phyloP scores from a whole-genome alignment of 2,797 vertebrate species.

The Rhincodon typus region DNA sequence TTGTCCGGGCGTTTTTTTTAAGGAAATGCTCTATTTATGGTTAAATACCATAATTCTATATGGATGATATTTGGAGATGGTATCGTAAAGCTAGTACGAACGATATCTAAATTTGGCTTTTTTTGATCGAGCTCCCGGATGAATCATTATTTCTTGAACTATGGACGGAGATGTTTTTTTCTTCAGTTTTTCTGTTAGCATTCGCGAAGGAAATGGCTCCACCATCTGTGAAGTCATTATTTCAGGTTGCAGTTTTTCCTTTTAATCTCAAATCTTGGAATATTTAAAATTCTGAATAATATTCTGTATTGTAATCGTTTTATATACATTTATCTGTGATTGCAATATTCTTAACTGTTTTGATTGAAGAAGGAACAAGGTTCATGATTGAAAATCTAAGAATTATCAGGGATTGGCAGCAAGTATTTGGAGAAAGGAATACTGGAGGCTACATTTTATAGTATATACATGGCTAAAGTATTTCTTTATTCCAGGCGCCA shows the following conservation, averaged over 20 bases:
- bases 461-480: neutral
- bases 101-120: constrained; percentile 2
- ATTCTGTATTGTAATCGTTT: neutral
- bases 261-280: neutral
- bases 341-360: neutral
- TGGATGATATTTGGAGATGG: neutral
- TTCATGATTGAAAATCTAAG: neutral
- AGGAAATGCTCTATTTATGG: neutral
- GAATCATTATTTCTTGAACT: constrained; percentile 34
- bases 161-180: constrained; percentile 33
- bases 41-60: neutral
- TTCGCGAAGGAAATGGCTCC: constrained; percentile 26
- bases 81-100: neutral
- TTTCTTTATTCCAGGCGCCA: constrained; percentile 58
- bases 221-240: neutral
- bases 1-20: neutral
- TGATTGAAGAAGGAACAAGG: no score
- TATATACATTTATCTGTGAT: neutral
- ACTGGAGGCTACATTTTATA: neutral
- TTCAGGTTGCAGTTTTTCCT: constrained; percentile 18
- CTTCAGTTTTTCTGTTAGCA: constrained; percentile 1
- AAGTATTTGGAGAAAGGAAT: neutral
- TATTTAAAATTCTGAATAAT: neutral
- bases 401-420: neutral
- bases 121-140: constrained; percentile 3